Evolutionary conservation across 2,888 invertebrate genomes (phyloP).

Genomic region (Xanthorhoe designata): DNA sequence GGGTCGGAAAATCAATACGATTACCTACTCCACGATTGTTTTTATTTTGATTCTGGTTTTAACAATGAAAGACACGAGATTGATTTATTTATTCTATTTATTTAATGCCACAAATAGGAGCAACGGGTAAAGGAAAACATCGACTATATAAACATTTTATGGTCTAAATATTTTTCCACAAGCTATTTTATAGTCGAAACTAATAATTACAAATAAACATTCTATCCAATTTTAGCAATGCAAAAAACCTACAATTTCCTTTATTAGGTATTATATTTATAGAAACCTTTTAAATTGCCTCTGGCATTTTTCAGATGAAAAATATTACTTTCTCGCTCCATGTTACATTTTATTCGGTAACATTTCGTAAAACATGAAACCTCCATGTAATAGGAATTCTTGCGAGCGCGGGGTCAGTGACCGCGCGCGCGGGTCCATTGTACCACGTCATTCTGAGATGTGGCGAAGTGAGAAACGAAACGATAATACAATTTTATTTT

Average conservation of each 20-base stretch:
- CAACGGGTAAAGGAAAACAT: no score
- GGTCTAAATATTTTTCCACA: no score
- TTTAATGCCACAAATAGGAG: no score
- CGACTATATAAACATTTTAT: no score
- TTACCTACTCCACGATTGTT: no score
- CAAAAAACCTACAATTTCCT: neutral
- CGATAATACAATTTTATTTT: constrained; percentile 11
- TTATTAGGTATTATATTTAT: no score
- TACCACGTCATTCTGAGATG: constrained; percentile 37
- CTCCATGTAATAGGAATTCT: constrained; percentile 39
- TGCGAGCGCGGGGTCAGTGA: constrained; percentile 50
- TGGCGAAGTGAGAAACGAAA: constrained; percentile 12
- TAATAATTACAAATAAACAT: no score
- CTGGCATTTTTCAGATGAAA: neutral
- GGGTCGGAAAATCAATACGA: neutral
- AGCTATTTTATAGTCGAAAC: no score
- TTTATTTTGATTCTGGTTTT: no score
- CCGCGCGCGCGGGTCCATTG: constrained; percentile 52
- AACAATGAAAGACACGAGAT: no score
- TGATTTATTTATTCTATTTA: no score
- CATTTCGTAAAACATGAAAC: constrained; percentile 38
- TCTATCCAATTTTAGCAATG: neutral
- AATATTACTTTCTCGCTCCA: constrained; percentile 1
- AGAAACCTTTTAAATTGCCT: neutral
- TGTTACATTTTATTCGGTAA: constrained; percentile 25